phyloP scores from a whole-genome alignment of 2,113 vertebrate species.

The Crypturellus undulatus region DNA sequence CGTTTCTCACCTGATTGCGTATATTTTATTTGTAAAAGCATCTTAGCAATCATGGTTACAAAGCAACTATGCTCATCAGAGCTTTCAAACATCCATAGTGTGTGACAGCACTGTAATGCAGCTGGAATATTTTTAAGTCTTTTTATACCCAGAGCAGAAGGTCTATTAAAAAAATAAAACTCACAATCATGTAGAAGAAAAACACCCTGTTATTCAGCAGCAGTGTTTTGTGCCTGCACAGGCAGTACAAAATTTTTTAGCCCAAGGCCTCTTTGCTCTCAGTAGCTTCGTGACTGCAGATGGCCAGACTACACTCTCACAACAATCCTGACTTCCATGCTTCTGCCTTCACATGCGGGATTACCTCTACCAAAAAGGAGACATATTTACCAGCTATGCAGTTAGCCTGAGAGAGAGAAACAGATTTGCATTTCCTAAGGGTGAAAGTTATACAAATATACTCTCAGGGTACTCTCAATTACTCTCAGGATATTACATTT shows the following conservation, averaged over 20 bases:
- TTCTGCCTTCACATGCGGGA: not conserved
- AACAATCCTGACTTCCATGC: not conserved
- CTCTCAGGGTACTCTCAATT: not conserved
- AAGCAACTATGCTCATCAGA: not conserved
- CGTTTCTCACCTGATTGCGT: not conserved
- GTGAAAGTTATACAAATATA: not conserved
- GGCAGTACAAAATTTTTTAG: not conserved
- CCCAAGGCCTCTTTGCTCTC: not conserved
- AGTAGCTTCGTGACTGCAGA: not conserved
- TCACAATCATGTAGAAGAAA: not conserved
- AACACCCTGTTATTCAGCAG: not conserved
- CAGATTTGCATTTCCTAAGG: not conserved
- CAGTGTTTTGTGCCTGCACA: not conserved
- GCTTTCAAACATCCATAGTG: not conserved
- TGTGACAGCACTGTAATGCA: not conserved
- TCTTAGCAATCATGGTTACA: not conserved
- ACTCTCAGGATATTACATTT: not conserved
- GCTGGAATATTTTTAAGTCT: not conserved
- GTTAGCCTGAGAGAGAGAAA: not conserved
- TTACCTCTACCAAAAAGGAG: not conserved
- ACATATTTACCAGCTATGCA: not conserved
- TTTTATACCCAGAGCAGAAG: not conserved
- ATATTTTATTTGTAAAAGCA: not conserved
- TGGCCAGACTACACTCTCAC: not conserved
- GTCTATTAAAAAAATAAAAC: not conserved